Evolutionary conservation across 2,113 vertebrate genomes (phyloP), one percentile per base, ranked within the genome.

Genomic region (Urocitellus parryii): DNA sequence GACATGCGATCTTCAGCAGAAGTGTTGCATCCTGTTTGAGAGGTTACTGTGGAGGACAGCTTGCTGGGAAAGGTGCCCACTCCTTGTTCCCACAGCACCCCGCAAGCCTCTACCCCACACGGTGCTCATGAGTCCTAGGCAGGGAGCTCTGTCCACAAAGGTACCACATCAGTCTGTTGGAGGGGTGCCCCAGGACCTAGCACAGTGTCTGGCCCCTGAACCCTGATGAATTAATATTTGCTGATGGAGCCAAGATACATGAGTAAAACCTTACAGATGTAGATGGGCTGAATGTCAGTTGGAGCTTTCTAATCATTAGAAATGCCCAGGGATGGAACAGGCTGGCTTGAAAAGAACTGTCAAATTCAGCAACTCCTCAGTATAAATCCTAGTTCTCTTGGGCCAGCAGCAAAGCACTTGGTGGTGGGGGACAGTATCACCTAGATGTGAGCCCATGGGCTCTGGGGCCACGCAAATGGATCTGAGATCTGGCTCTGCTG

Each of bases 61-160:
- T 10, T 17, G 34, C 48, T 45, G 42, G 22, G 45, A 63, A 22
- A 90, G 67, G 16, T 8, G 4, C 20, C 72, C 80, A 9, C 22
- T 6, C 29, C 4, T 0, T 1, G 12, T 2, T 29, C 51, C 8
- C 74, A 29, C 0, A 3, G 42, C 18, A 11, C 4, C 25, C 3
- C 0, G 37, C 45, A 32, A 32, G 22, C 25, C 24, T 5, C 53
- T 17, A 1, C 58, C 48, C 67, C 12, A 25, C 17, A 12, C 0
- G 0, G 34, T 24, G 27, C 27, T 45, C 17, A 11, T 8, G 34
- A 34, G 24, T 76, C 39, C 25, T 29, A 12, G 79, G 39, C 34
- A 48, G 4, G 56, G 51, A 39, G 29, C 37, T 84, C 51, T 48
- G 18, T 32, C 58, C 88, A 58, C 29, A 10, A 34, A 91, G 27